A percentile compares a stretch with the other conserved stretches of the same genome.
Conservation (phyloP, 92 coral and sea anemone species). For the Virgularia gustaviana region DNA sequence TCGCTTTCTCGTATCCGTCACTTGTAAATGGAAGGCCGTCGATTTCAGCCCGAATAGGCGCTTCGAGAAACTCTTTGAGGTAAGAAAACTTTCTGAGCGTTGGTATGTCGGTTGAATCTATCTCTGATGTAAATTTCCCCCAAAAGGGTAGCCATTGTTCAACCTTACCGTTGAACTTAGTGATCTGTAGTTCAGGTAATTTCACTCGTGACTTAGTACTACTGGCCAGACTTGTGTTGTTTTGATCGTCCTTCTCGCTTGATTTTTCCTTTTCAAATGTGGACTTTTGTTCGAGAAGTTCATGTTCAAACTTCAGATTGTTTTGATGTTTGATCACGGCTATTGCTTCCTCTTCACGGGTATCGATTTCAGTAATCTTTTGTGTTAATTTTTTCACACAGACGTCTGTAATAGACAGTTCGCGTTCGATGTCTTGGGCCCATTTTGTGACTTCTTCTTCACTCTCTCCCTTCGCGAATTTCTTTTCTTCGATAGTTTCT, state of each 20-base stretch:
- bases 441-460: slow-evolving; percentile 11
- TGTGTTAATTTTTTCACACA: background rate
- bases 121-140: slow-evolving; percentile 51
- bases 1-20: slow-evolving; percentile 52
- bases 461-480: slow-evolving; percentile 53
- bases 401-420: slow-evolving; percentile 11
- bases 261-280: slow-evolving; percentile 42
- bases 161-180: slow-evolving; percentile 52
- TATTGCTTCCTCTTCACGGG: slow-evolving; percentile 20
- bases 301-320: slow-evolving; percentile 54
- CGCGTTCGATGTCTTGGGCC: slow-evolving; percentile 11
- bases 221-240: too few relatives aligned
- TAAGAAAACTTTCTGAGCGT: slow-evolving; percentile 53
- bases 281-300: slow-evolving; percentile 50
- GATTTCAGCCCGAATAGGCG: slow-evolving; percentile 39
- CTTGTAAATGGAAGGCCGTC: slow-evolving; percentile 60
- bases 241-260: slow-evolving; percentile 27
- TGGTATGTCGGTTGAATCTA: slow-evolving; percentile 50
- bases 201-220: slow-evolving; percentile 42
- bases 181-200: slow-evolving; percentile 58
- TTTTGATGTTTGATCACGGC: slow-evolving; percentile 42
- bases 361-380: slow-evolving; percentile 22
- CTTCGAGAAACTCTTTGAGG: slow-evolving; percentile 56
- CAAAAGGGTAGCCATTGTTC: slow-evolving; percentile 57
- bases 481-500: slow-evolving; percentile 58